Evolutionary conservation across 2,888 invertebrate genomes (phyloP).

Genomic region (Platynereis dumerilii): DNA sequence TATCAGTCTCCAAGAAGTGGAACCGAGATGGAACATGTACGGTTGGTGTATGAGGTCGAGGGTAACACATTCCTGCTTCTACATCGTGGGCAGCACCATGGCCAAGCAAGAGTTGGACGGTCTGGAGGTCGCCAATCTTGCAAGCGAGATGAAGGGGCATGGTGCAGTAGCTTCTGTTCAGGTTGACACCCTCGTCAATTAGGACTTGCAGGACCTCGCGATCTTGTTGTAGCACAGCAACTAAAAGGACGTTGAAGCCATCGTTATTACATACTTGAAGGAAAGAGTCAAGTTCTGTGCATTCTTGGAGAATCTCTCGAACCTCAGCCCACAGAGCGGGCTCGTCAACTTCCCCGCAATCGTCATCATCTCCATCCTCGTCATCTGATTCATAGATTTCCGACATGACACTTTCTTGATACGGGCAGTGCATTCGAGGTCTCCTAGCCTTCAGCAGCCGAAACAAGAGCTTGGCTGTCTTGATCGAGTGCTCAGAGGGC

Average conservation of each 20-base stretch:
- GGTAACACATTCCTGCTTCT: conserved; percentile 79
- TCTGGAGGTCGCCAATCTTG: conserved; percentile 73
- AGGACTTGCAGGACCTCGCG: conserved; percentile 28
- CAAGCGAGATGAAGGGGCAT: conserved; percentile 79
- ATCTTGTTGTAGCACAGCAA: conserved; percentile 67
- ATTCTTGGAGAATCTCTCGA: conserved; percentile 10
- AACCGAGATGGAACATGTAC: conserved; percentile 46
- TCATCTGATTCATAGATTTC: no score
- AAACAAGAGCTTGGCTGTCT: conserved; percentile 25
- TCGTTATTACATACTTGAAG: conserved; percentile 67
- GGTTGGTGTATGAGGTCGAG: conserved; percentile 70
- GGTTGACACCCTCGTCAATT: conserved; percentile 23
- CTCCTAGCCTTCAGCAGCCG: conserved; percentile 10
- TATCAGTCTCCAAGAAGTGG: conserved; percentile 52
- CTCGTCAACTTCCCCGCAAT: conserved; percentile 14
- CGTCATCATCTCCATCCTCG: no score
- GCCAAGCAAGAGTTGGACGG: conserved; percentile 73
- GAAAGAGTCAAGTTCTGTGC: conserved; percentile 16
- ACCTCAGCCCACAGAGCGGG: conserved; percentile 11
- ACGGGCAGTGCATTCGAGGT: neutral
- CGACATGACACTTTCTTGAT: neutral
- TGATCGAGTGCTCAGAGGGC: conserved; percentile 26
- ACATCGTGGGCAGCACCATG: conserved; percentile 76
- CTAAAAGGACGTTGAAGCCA: conserved; percentile 76
- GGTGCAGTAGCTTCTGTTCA: conserved; percentile 67